Evolutionary conservation across 1,140 invertebrate genomes (phyloP).

Genomic region (Planococcus citri): DNA sequence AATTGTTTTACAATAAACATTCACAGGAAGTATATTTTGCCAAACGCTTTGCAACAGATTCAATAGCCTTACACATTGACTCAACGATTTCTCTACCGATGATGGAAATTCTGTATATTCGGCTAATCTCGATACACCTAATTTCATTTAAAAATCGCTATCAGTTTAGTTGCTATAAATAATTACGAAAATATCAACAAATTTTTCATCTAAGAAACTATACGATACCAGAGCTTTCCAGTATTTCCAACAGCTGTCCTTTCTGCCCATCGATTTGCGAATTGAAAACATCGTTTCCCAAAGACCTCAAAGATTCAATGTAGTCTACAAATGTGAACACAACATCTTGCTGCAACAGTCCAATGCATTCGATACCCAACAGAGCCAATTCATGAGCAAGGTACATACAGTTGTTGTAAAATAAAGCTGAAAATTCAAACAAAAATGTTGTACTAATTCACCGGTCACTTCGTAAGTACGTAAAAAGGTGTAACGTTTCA

Average conservation of each 20-base stretch:
- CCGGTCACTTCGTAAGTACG: not conserved
- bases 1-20: slow-evolving; percentile 51
- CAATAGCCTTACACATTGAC: slow-evolving; percentile 70
- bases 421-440: slow-evolving; percentile 35
- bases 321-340: slow-evolving; percentile 44
- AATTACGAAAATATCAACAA: too few relatives aligned
- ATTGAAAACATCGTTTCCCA: slow-evolving; percentile 53
- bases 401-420: slow-evolving; percentile 88
- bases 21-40: slow-evolving; percentile 56
- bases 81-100: slow-evolving; percentile 54
- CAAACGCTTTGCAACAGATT: slow-evolving; percentile 75
- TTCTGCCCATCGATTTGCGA: slow-evolving; percentile 59
- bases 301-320: slow-evolving; percentile 40
- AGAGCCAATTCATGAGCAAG: slow-evolving; percentile 60
- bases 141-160: too few relatives aligned
- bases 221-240: slow-evolving; percentile 55
- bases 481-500: too few relatives aligned
- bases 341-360: slow-evolving; percentile 30
- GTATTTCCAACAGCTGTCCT: slow-evolving; percentile 54
- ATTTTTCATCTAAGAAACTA: too few relatives aligned
- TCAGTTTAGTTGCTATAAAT: too few relatives aligned
- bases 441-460: too few relatives aligned
- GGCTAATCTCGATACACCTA: slow-evolving; percentile 45
- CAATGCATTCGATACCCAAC: slow-evolving; percentile 44
- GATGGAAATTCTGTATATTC: slow-evolving; percentile 41